A percentile compares a stretch with the other conserved stretches of the same genome.
Conservation (phyloP, 2,113 vertebrate genomes). For the Lagopus muta region DNA sequence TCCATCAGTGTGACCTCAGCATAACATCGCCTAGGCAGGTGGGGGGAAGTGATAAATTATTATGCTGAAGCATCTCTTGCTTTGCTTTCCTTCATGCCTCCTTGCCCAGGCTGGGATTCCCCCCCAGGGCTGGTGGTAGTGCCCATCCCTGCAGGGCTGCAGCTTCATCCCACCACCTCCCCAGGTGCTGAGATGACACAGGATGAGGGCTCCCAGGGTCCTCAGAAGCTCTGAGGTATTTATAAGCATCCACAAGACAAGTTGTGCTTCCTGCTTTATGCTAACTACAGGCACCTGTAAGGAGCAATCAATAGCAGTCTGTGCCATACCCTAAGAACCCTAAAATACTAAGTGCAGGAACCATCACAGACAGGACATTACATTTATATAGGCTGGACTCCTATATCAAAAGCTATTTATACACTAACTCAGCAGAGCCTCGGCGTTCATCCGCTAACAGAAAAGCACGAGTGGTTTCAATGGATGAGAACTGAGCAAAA, state of each 20-base stretch:
- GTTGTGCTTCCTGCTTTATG: conserved; percentile 10
- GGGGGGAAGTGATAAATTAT: background rate
- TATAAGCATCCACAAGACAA: background rate
- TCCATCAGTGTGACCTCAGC: conserved; percentile 16
- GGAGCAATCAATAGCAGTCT: conserved; percentile 32
- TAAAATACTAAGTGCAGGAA: conserved; percentile 64
- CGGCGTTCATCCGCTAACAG: background rate
- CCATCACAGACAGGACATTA: conserved; percentile 55
- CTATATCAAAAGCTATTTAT: conserved; percentile 56
- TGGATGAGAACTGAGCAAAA: background rate
- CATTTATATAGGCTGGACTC: background rate
- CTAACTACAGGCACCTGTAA: conserved; percentile 49
- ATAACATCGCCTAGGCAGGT: background rate
- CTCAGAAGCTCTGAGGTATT: background rate
- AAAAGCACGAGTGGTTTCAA: background rate
- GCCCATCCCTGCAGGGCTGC: background rate
- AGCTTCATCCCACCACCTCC: too few species aligned
- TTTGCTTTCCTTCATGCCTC: background rate
- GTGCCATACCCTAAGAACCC: conserved; percentile 56
- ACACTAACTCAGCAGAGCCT: background rate
- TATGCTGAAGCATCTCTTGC: background rate
- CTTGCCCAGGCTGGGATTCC: background rate
- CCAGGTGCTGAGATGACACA: background rate
- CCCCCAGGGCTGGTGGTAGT: accelerated
- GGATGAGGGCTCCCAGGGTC: background rate